A percentile compares a stretch with the other conserved stretches of the same genome.
Conservation (phyloP, 1,140 invertebrate genomes). For the Musca domestica region DNA sequence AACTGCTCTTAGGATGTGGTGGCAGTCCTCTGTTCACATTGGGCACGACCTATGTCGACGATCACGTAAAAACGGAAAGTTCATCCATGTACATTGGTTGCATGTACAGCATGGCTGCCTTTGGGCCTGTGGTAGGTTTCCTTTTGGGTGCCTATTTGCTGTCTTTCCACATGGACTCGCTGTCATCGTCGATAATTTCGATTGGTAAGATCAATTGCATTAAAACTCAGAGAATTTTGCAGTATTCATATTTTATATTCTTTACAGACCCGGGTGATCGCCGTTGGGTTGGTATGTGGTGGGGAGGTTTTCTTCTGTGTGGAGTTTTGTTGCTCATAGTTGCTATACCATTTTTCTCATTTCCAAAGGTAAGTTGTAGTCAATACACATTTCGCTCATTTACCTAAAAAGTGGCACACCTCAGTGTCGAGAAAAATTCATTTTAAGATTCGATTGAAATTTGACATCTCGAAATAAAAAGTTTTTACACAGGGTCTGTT, state of each 20-base stretch:
- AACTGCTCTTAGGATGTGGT: conserved; percentile 84
- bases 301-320: conserved; percentile 86
- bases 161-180: conserved; percentile 85
- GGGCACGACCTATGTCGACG: conserved; percentile 86
- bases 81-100: conserved; percentile 85
- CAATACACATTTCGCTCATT: no score
- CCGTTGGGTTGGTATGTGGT: conserved; percentile 93
- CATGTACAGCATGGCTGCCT: conserved; percentile 90
- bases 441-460: no score
- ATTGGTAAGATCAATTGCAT: no score
- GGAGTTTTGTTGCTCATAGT: conserved; percentile 77
- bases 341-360: conserved; percentile 83
- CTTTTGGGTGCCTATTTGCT: conserved; percentile 86
- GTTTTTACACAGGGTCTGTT: no score
- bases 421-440: no score
- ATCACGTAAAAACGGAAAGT: conserved; percentile 79
- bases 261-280: conserved; percentile 72
- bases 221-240: conserved; percentile 53
- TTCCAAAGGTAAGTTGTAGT: conserved; percentile 68
- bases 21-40: conserved; percentile 81
- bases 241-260: conserved; percentile 16
- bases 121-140: conserved; percentile 90
- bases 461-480: no score
- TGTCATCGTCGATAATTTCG: conserved; percentile 66
- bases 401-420: no score